Evolutionary conservation across 1,140 invertebrate species (phyloP).

Genomic region (Neoseiulus cucumeris): DNA sequence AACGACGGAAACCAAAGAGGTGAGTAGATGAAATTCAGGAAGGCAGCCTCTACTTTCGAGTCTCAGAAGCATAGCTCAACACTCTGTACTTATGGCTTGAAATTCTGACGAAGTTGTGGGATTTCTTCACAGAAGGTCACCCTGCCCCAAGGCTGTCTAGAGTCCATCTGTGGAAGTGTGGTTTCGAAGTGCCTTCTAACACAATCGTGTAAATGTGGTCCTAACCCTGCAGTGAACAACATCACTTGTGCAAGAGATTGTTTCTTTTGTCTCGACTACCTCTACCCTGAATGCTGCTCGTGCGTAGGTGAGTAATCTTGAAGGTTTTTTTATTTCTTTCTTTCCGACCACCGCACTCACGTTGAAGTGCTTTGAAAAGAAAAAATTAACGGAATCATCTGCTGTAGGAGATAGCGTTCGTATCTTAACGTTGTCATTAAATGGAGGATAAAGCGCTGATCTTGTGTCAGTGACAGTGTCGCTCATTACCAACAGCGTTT

Average conservation of each 20-base stretch:
- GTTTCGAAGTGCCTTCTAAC: conserved; percentile 90
- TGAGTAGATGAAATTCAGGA: too few species aligned
- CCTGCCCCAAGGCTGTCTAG: conserved; percentile 40
- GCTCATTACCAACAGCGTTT: too few species aligned
- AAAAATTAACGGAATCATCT: too few species aligned
- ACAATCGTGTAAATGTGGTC: conserved; percentile 79
- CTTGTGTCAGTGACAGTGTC: conserved; percentile 1
- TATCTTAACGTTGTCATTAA: not conserved
- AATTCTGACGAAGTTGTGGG: too few species aligned
- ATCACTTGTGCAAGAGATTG: conserved; percentile 84
- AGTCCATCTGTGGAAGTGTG: conserved; percentile 71
- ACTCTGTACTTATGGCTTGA: too few species aligned
- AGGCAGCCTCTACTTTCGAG: too few species aligned
- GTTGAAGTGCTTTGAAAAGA: too few species aligned
- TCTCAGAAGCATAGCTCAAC: too few species aligned
- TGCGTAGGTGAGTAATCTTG: conserved; percentile 55
- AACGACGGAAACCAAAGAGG: too few species aligned
- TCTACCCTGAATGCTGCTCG: conserved; percentile 81
- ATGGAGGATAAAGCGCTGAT: not conserved
- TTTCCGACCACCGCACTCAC: too few species aligned
- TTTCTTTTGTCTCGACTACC: conserved; percentile 59
- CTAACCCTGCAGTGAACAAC: conserved; percentile 31
- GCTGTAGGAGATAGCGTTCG: too few species aligned
- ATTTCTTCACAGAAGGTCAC: not conserved
- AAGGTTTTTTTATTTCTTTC: not conserved